Evolutionary conservation across 64 coral and sea anemone genomes (phyloP).

Genomic region (Dendronephthya gigantea): DNA sequence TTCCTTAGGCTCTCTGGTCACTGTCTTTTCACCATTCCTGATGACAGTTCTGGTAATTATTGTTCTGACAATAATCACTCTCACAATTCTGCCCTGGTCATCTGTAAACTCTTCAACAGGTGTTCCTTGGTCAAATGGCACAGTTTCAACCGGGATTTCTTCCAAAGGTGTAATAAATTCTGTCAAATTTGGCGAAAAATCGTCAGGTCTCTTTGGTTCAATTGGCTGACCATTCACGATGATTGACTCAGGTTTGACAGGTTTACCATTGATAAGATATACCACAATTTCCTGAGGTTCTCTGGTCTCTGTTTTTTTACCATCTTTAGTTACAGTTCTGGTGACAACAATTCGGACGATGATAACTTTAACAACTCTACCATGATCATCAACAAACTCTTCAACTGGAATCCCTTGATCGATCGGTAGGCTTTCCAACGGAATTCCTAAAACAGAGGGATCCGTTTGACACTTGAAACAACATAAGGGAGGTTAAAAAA

Average conservation of each 20-base stretch:
- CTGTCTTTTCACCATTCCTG: neutral
- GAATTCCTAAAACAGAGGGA: neutral
- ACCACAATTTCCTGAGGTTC: neutral
- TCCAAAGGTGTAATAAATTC: neutral
- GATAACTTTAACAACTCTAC: constrained; percentile 7
- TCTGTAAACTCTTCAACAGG: neutral
- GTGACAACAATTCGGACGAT: constrained; percentile 9
- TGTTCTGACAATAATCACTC: neutral
- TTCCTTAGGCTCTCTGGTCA: neutral
- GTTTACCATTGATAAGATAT: neutral
- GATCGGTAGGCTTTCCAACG: neutral
- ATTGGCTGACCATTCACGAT: neutral
- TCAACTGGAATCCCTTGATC: neutral
- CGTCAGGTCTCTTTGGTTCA: neutral
- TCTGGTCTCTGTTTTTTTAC: neutral
- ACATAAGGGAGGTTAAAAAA: neutral
- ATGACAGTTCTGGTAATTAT: neutral
- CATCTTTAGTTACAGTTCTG: constrained; percentile 13
- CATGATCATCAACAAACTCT: neutral
- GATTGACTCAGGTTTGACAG: neutral
- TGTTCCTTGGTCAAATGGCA: neutral
- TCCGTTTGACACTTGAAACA: neutral
- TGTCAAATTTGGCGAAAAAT: neutral
- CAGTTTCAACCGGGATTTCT: neutral
- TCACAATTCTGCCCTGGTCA: neutral